Conservation (phyloP, 1,140 invertebrate genomes). For the Zaprionus gabonicus region DNA sequence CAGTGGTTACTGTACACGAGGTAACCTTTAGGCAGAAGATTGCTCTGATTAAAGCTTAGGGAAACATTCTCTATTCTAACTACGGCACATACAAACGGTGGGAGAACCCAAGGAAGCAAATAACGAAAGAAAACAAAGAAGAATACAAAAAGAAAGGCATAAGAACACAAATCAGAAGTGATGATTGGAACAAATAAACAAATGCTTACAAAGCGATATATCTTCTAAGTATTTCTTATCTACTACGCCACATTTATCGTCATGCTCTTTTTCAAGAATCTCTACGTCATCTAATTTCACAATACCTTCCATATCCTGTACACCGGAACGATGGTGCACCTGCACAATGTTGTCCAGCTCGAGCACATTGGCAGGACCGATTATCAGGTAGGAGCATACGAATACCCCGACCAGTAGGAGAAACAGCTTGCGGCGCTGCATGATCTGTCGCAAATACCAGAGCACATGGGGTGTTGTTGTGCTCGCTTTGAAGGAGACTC, state of each 20-base stretch:
- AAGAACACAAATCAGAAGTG: not conserved
- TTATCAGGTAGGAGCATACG: slow-evolving; percentile 60
- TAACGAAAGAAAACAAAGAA: not conserved
- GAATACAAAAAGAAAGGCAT: not conserved
- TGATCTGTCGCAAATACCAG: slow-evolving; percentile 21
- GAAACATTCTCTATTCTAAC: not conserved
- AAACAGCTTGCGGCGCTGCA: slow-evolving; percentile 52
- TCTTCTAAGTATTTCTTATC: not conserved
- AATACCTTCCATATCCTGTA: slow-evolving; percentile 75
- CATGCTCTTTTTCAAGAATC: not conserved
- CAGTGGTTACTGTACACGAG: slow-evolving; percentile 89
- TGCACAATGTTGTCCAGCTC: slow-evolving; percentile 51
- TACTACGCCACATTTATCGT: not conserved
- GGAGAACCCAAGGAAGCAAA: not conserved
- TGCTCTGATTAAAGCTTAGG: slow-evolving; percentile 26
- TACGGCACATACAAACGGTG: slow-evolving; percentile 2
- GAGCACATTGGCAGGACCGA: slow-evolving; percentile 57
- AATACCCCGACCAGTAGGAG: slow-evolving; percentile 48
- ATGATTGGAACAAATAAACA: too few species aligned
- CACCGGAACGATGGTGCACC: slow-evolving; percentile 71
- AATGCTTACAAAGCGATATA: not conserved
- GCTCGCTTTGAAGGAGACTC: slow-evolving; percentile 1
- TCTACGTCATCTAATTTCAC: not conserved
- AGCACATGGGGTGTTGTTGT: slow-evolving; percentile 14
- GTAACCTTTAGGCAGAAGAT: slow-evolving; percentile 85